These are phyloP conservation scores for Cheilosia vernalis DNA, from an alignment of 2,888 invertebrate species.

Conservation along the genomic window DNA sequence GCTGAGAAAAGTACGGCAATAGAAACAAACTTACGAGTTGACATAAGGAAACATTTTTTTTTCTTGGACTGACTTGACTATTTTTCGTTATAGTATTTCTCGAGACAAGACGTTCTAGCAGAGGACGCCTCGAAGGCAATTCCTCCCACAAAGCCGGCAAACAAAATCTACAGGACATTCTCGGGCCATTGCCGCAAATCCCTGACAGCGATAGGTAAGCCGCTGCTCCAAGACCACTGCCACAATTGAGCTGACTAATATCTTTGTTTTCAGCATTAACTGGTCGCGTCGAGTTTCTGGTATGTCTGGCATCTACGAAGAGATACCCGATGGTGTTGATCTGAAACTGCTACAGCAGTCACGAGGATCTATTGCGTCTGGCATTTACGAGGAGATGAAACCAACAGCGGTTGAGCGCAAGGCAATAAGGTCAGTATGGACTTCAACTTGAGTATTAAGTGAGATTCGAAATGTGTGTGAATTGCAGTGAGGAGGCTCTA, in stretches of 20 bases:
- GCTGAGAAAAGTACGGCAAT: too few species aligned
- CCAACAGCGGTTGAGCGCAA: slow-evolving; percentile 76
- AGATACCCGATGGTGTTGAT: slow-evolving; percentile 80
- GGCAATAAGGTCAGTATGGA: slow-evolving; percentile 71
- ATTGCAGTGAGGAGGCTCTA: slow-evolving; percentile 49
- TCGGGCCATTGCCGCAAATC: slow-evolving; percentile 82
- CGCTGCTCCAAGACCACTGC: not conserved
- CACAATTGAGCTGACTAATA: not conserved
- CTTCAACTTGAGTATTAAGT: not conserved
- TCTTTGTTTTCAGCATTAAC: slow-evolving; percentile 53
- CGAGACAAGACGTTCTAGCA: slow-evolving; percentile 80
- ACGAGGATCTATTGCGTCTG: slow-evolving; percentile 81
- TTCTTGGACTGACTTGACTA: not conserved
- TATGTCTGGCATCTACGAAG: slow-evolving; percentile 83
- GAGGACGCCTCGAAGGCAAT: slow-evolving; percentile 75
- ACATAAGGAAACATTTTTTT: too few species aligned
- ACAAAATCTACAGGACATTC: slow-evolving; percentile 77
- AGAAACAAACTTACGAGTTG: too few species aligned
- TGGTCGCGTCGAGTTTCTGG: slow-evolving; percentile 80
- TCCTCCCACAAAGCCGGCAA: slow-evolving; percentile 37
- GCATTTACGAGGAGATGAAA: slow-evolving; percentile 83
- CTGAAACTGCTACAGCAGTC: slow-evolving; percentile 73
- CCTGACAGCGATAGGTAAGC: slow-evolving; percentile 78
- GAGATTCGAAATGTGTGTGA: not conserved
- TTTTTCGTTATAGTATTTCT: slow-evolving; percentile 78